Base-by-base conservation (phyloP, 2,113 vertebrate species). In the Ammodytes dubius region DNA sequence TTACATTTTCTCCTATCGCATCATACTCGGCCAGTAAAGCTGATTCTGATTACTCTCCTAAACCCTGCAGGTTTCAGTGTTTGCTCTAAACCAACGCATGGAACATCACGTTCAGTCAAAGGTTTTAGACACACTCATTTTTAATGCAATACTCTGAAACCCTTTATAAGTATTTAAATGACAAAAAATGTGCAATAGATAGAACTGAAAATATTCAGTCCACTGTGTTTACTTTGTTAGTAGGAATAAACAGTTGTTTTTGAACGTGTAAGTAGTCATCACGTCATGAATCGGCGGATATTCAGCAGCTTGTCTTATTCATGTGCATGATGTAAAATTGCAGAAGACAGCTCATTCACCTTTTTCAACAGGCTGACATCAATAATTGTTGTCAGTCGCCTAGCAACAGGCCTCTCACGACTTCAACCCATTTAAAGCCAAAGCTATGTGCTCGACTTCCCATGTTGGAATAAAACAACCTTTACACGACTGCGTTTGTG, bases 371-470 rank as follows among this genome's bases (percentile, higher is more conserved):
- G 47, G 1, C n/a, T 7, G 46, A 43, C n/a, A 45, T 45, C 1
- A 3, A 12, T 76, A n/a, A 67, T 66, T 77, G 66, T 79, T 35
- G 37, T 67, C 39, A 1, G 77, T 77, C 10, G 12, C 84, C 56
- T 57, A 76, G 57, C 71, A 79, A 81, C 74, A 17, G 40, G 43
- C 7, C 10, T 45, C 2, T 73, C 46, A 5, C 2, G 4, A 54
- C 81, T 87, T 27, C 6, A 63, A 47, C 46, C 35, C 37, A n/a
- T 70, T 50, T 7, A 63, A n/a, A 4, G 12, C 4, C 5, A 43
- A 27, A 74, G 27, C 6, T 0, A 17, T 64, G 19, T 7, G 6
- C 53, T 37, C 15, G 4, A 68, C n/a, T 42, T 49, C 3, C n/a
- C 19, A 39, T 72, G 45, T 19, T 4, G 49, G 12, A 35, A 40